Conservation (phyloP, 2,888 invertebrate genomes). For the Unio pictorum region DNA sequence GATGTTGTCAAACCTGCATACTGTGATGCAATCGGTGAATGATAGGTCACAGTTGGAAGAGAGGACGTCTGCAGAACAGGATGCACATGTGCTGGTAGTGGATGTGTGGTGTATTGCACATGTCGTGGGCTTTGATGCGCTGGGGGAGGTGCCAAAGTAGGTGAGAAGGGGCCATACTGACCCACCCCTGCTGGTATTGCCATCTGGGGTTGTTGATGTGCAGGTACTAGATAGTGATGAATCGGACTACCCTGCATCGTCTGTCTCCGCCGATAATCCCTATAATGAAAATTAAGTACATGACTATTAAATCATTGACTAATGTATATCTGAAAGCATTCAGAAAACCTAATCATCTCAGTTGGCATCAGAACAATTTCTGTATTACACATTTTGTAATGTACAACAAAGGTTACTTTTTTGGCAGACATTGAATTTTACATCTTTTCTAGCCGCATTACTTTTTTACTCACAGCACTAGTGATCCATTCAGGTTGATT, state of each 20-base stretch:
- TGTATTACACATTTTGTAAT: no score
- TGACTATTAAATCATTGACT: background rate
- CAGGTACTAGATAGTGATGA: constrained; percentile 69
- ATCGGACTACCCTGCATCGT: constrained; percentile 59
- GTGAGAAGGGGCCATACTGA: constrained; percentile 64
- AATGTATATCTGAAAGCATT: background rate
- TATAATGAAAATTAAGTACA: constrained; percentile 16
- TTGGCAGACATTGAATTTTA: no score
- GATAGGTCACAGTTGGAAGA: constrained; percentile 50
- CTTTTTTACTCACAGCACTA: no score
- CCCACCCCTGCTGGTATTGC: constrained; percentile 58
- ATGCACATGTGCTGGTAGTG: constrained; percentile 85
- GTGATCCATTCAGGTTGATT: no score
- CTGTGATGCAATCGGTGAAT: constrained; percentile 62
- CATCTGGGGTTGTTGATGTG: constrained; percentile 67
- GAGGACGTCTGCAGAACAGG: constrained; percentile 62
- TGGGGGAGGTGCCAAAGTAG: constrained; percentile 81
- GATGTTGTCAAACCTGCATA: constrained; percentile 78
- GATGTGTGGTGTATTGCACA: constrained; percentile 79
- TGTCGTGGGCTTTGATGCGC: constrained; percentile 82
- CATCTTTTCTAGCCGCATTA: no score
- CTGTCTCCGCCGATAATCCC: constrained; percentile 76
- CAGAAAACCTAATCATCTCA: background rate
- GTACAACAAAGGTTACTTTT: no score
- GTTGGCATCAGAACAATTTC: no score